Base-by-base conservation (phyloP, 2,113 vertebrate species). In the Festucalex cinctus region DNA sequence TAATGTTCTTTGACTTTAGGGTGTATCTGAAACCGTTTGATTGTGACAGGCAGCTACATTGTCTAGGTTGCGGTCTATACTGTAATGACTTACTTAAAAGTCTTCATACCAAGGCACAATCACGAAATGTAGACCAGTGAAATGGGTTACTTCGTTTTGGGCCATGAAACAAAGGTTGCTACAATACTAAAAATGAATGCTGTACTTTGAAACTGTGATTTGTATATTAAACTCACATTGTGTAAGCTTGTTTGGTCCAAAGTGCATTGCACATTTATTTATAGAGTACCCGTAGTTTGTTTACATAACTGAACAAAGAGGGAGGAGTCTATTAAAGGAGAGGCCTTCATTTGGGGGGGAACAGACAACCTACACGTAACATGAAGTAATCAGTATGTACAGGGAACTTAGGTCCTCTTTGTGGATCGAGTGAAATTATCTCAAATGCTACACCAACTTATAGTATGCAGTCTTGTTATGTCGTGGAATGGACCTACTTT, bases 341-440 rank as follows among this genome's bases (percentile, higher is more conserved):
- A 24, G 51, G 51, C 22, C 22, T 26, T 54, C 14, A 24, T 10
- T 54, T 54, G n/a, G 1, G 7, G 17, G 4, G 28, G 28, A 32
- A 32, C 28, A 32, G 28, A 32, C 28, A 32, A 4, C 28, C 28
- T 2, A 32, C 2, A 49, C 46, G 20, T 22, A 22, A 22, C 9
- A 53, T 5, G 20, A 22, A 20, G 12, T 53, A 9, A 53, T 24
- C 2, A 9, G 22, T 22, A 10, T 3, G 49, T n/a, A n/a, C 49
- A 53, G n/a, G 49, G 49, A 22, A 53, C n/a, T n/a, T n/a, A n/a
- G n/a, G 84, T 80, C 78, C 67, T 12, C 54, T 73, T 54, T 66
- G 70, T 65, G 71, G 71, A 73, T 26, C 46, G 62, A 73, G n/a
- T 62, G 41, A 43, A 66, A 24, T 24, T 2, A 37, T 17, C 56